Evolutionary conservation across 2,113 vertebrate species (phyloP).

Genomic region (Nothocercus nigrocapillus): DNA sequence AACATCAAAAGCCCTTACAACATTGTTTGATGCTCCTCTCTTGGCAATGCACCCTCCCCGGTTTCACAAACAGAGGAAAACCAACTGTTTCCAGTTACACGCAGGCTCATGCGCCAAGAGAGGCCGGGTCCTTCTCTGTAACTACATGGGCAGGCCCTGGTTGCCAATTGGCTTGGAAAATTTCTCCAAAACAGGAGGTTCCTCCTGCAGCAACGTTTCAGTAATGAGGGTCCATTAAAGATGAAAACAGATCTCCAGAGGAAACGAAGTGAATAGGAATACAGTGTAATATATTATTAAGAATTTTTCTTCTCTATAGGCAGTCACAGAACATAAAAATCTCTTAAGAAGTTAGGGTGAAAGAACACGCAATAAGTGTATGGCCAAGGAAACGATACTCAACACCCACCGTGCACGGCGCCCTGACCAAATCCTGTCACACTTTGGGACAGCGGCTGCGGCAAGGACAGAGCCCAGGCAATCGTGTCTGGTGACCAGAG

Average conservation of each 20-base stretch:
- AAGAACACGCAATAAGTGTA: background rate
- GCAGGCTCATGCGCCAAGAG: background rate
- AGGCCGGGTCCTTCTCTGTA: constrained; percentile 25
- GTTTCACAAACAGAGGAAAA: constrained; percentile 45
- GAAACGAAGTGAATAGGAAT: background rate
- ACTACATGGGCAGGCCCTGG: background rate
- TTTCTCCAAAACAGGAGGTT: background rate
- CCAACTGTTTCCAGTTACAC: constrained; percentile 63
- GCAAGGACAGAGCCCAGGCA: background rate
- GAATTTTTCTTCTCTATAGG: background rate
- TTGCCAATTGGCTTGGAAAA: background rate
- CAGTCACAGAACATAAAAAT: background rate
- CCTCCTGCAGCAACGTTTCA: background rate
- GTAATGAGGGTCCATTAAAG: background rate
- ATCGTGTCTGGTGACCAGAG: background rate
- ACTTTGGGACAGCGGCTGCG: fast-evolving
- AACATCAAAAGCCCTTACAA: constrained; percentile 65
- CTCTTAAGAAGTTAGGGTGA: background rate
- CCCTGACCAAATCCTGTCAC: background rate
- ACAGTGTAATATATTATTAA: background rate
- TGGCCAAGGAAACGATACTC: fast-evolving
- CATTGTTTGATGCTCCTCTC: constrained; percentile 60
- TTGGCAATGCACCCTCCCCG: constrained; percentile 53
- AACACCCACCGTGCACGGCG: background rate
- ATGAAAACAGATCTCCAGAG: background rate